Percentiles rank a stretch among this genome's conserved stretches.
These are phyloP conservation scores for human (Homo sapiens) DNA, from an alignment of 2,113 vertebrate species.

Conservation along the genomic window GRCh38 chr13:63113001-63113500, in stretches of 20 bases:
- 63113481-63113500: fast-evolving
- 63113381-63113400: background rate
- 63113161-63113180: background rate
- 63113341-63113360: background rate
- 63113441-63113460: background rate
- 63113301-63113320: background rate
- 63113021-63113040: background rate
- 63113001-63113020: background rate
- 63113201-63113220: background rate
- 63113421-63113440: background rate
- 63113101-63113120: background rate
- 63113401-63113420: background rate
- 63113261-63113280: background rate
- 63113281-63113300: background rate
- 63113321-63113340: background rate
- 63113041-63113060: background rate
- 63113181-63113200: background rate
- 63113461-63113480: background rate
- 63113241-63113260: background rate
- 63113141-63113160: background rate
- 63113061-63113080: background rate
- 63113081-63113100: background rate
- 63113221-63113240: background rate
- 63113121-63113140: background rate
- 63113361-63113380: background rate